Evolutionary conservation across 2,888 invertebrate species (phyloP).

Genomic region (Morpho helenor): DNA sequence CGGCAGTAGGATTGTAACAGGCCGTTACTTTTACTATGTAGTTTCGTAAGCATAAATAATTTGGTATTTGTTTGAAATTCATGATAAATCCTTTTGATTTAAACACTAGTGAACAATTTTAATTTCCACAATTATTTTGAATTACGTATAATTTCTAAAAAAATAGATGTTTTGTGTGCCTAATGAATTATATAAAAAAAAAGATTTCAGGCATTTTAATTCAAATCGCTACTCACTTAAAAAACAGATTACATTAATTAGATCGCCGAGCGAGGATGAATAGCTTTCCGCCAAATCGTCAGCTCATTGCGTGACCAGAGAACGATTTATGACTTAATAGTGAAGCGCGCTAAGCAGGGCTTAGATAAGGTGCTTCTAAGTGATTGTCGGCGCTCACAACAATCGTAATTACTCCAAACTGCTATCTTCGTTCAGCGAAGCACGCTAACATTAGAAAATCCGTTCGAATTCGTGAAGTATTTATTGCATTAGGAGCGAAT

Average conservation of each 20-base stretch:
- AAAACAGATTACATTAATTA: constrained; percentile 47
- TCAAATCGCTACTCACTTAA: constrained; percentile 1
- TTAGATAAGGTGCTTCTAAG: constrained; percentile 77
- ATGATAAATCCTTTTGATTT: no score
- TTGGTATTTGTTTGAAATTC: no score
- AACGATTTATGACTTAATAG: constrained; percentile 78
- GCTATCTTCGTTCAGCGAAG: constrained; percentile 58
- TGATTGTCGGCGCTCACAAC: constrained; percentile 78
- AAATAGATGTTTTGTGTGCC: no score
- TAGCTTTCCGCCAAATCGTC: constrained; percentile 65
- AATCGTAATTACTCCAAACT: constrained; percentile 78
- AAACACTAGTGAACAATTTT: no score
- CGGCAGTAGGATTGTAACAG: no score
- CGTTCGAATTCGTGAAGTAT: constrained; percentile 62
- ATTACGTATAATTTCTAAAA: no score
- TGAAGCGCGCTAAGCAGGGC: constrained; percentile 72
- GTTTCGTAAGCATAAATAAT: no score
- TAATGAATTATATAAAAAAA: no score
- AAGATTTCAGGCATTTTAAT: not conserved
- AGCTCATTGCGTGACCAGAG: constrained; percentile 67
- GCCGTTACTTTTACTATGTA: no score
- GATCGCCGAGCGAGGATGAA: constrained; percentile 61
- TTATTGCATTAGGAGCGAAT: constrained; percentile 41
- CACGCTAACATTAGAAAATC: constrained; percentile 72
- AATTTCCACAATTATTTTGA: no score